Evolutionary conservation across 37 sponge, comb jelly and placozoan genomes (phyloP), one percentile per base, ranked within the genome.

Genomic region (Axinella damicornis): DNA sequence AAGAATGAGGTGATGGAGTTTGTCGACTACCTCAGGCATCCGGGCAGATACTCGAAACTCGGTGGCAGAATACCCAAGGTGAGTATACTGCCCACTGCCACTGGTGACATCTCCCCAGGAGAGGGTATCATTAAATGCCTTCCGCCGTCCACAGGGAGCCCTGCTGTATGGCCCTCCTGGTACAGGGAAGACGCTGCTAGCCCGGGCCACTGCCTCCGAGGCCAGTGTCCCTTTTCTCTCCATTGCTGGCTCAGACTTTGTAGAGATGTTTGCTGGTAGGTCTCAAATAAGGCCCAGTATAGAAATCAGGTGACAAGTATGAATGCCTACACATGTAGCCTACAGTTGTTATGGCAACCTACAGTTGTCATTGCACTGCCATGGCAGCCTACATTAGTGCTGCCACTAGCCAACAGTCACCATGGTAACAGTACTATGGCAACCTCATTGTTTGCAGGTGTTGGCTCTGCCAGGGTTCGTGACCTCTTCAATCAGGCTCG

Each of bases 101-200:
- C n/a, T n/a, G n/a, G n/a, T n/a, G n/a, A n/a, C n/a, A n/a, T n/a
- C n/a, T n/a, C n/a, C n/a, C n/a, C n/a, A n/a, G n/a, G n/a, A n/a
- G n/a, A n/a, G n/a, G n/a, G n/a, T n/a, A n/a, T n/a, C n/a, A n/a
- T n/a, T n/a, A n/a, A n/a, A n/a, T n/a, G n/a, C n/a, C n/a, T n/a
- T n/a, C n/a, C n/a, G n/a, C n/a, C 38, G 1, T 40, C 28, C 60
- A 21, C 58, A 94, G 94, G 97, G 97, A 28, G 97, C 95, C 19
- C 72, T 97, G n/a, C 76, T 97, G 36, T 81, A 82, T 78, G 97
- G 97, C 9, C 97, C 97, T 9, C 97, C 97, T 39, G 97, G 97
- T 20, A 97, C 97, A 15, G 97, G 97, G 19, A 97, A 97, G 92
- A 97, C 97, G 0, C 73, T 97, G 57, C 89, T 97, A 28, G 97